These are phyloP conservation scores for Amphilophus citrinellus DNA, from an alignment of 2,113 vertebrate species.

Conservation along the genomic window DNA sequence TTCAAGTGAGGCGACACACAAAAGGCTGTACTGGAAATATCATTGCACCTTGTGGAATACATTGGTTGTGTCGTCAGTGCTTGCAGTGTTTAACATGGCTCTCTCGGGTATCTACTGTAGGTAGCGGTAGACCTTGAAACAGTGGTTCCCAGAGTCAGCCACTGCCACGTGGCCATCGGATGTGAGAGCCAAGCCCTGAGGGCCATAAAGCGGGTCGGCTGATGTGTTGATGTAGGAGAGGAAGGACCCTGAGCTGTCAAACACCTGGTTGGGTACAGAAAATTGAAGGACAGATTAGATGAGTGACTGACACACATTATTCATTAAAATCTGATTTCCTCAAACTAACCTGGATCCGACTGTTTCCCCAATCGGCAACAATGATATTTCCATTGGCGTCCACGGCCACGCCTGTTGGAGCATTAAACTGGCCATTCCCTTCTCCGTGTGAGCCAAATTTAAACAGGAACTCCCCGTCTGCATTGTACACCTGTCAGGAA, in stretches of 20 bases:
- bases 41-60: constrained; percentile 69
- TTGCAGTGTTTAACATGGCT: constrained; percentile 20
- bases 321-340: neutral
- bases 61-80: constrained; percentile 65
- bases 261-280: constrained; percentile 83
- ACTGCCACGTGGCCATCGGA: constrained; percentile 96
- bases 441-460: constrained; percentile 98
- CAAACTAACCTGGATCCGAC: constrained; percentile 91
- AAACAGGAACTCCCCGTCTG: constrained; percentile 96
- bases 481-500: constrained; percentile 89
- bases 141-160: constrained; percentile 97
- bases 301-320: neutral
- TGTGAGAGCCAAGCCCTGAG: constrained; percentile 94
- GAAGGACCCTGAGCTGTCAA: constrained; percentile 96
- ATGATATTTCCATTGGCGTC: constrained; percentile 96
- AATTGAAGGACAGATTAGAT: neutral
- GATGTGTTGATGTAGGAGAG: constrained; percentile 97
- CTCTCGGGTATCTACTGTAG: constrained; percentile 85
- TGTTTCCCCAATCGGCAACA: constrained; percentile 98
- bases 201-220: constrained; percentile 94
- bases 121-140: constrained; percentile 98
- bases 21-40: constrained; percentile 65
- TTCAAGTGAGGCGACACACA: constrained; percentile 38
- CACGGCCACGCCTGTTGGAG: constrained; percentile 94
- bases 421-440: constrained; percentile 97